Evolutionary conservation across 2,113 vertebrate species (phyloP), one percentile per base, ranked within the genome.

Genomic region (Dromas ardeola): DNA sequence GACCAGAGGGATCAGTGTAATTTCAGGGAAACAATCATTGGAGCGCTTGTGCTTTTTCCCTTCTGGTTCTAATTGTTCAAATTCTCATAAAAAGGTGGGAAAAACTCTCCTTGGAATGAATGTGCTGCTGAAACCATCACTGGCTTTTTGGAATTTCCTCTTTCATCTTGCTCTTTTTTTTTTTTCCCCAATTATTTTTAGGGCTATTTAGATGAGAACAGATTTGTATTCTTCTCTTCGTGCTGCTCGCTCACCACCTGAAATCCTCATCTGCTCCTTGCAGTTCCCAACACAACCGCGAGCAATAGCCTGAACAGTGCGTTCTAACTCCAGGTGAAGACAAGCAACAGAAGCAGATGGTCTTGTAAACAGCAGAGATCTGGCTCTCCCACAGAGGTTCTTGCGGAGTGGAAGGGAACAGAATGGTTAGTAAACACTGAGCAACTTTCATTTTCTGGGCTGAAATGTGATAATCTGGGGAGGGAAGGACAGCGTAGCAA

Each of bases 401-500:
- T 86, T 42, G 52, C 0, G 0, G 71, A 71, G 61, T 7, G 12
- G 69, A 81, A 52, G 71, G 59, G 53, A 86, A 91, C 70, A 30
- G 32, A 36, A 91, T 38, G 62, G 52, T 90, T 88, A 88, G 63
- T 61, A 80, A 89, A 95, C 55, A 86, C 11, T 0, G 78, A 95
- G 86, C 93, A 93, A 59, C 93, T 97, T 97, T 82, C 95, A 88
- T 84, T 73, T 59, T 62, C 95, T 93, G 88, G 85, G 96, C 86
- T 97, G 95, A 97, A 97, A 94, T 76, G 96, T 85, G 56, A 49
- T 59, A 72, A 88, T 65, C 36, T 56, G 81, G 65, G 71, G 88
- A 90, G 66, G 65, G 84, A 65, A 93, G 93, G 50, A 73, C 2
- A 7, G 38, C 1, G 4, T 6, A 81, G 65, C 77, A 93, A 25